Base-by-base conservation (phyloP, 2,113 vertebrate species). In the Notiomystis cincta region DNA sequence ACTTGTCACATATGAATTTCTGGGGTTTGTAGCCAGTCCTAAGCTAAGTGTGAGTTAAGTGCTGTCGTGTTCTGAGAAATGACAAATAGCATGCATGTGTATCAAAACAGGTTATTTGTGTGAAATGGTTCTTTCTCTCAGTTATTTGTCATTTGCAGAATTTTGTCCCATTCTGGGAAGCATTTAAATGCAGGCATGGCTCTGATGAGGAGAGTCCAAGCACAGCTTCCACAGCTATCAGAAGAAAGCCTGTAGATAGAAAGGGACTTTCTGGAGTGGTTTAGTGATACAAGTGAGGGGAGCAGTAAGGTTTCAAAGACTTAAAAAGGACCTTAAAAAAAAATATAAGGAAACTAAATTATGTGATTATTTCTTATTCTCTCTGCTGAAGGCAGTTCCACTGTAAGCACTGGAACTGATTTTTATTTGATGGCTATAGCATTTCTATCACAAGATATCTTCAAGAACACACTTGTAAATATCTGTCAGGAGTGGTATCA, bases 41-140 rank as follows among this genome's bases (percentile, higher is more conserved):
- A 57, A 37, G 15, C 6, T 37, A 60, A 61, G 19, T 9, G 7
- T 50, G 66, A 72, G 33, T 53, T 18, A 47, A 60, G 7, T 25
- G 24, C 45, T 67, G 17, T 1, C 3, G 23, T 82, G 27, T 37
- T 45, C 17, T 1, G 27, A 65, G 56, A 70, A 81, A 61, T 23
- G 31, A n/a, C 15, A 35, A 18, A 6, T 3, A 42, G 35, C 19
- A 12, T 22, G 8, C 17, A 16, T 18, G 15, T 21, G 0, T 54
- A 37, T 25, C 0, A 4, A 10, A 69, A 35, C 22, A 58, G 77
- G 6, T 13, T 37, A 0, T 31, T 16, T 24, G 13, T n/a, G 8
- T 10, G 66, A 44, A 65, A n/a, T 35, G 35, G 13, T 48, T 62
- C 28, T 56, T 56, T 66, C 9, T 22, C 48, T 56, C 15, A 15